Conservation (phyloP, 2,888 invertebrate species). For the Apoda limacodes region DNA sequence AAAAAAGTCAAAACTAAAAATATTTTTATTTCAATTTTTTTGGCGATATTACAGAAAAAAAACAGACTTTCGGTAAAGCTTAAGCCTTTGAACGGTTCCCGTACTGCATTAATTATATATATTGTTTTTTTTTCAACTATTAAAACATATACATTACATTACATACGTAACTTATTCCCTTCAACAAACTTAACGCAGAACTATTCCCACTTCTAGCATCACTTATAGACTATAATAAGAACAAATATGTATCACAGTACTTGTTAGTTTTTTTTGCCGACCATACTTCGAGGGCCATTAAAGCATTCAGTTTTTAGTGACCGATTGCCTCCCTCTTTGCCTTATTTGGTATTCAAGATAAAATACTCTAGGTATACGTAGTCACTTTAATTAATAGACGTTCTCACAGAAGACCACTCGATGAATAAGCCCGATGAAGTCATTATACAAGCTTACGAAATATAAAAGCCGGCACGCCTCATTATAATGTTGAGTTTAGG, state of each 20-base stretch:
- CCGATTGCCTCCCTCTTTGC: conserved; percentile 33
- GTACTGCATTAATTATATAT: too few species aligned
- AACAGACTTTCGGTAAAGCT: too few species aligned
- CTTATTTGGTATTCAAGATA: conserved; percentile 40
- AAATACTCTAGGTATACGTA: conserved; percentile 34
- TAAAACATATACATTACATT: too few species aligned
- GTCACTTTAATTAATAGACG: conserved; percentile 47
- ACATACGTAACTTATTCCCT: too few species aligned
- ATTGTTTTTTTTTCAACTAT: too few species aligned
- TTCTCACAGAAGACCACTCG: conserved; percentile 26
- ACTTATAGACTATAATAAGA: conserved; percentile 33
- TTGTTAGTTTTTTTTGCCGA: conserved; percentile 35
- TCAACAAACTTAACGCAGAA: too few species aligned
- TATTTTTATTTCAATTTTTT: too few species aligned
- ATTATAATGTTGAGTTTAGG: too few species aligned
- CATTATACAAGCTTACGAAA: conserved; percentile 48
- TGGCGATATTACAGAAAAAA: too few species aligned
- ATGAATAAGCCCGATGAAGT: conserved; percentile 37
- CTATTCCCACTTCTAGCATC: conserved; percentile 39
- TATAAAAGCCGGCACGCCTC: conserved; percentile 16
- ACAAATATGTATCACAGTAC: conserved; percentile 34
- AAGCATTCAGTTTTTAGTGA: conserved; percentile 50
- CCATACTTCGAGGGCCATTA: conserved; percentile 29
- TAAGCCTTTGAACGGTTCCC: too few species aligned
- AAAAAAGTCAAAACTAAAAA: too few species aligned